A percentile compares a stretch with the other conserved stretches of the same genome.
Evolutionary conservation across 2,113 vertebrate species (phyloP).

Genomic region (Elephas maximus): DNA sequence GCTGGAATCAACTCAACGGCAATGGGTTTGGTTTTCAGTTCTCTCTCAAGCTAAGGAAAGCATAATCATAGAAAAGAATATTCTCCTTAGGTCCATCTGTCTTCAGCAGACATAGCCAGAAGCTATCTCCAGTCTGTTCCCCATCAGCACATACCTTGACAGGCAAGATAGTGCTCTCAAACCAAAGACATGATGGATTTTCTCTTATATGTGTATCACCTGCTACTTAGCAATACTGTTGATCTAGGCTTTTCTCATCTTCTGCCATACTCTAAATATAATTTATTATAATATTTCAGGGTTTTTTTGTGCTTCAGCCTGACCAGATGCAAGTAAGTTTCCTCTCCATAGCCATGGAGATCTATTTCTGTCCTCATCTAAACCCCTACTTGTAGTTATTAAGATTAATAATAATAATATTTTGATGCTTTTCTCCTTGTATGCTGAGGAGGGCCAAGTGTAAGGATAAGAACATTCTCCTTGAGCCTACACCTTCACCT

Average conservation of each 20-base stretch:
- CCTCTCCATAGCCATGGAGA: background rate
- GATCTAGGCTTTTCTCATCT: slow-evolving; percentile 12
- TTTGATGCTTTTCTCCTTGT: background rate
- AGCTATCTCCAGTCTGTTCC: background rate
- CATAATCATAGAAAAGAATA: slow-evolving; percentile 13
- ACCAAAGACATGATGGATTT: slow-evolving; percentile 38
- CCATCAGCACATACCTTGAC: background rate
- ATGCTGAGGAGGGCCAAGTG: background rate
- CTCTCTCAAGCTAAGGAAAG: slow-evolving; percentile 34
- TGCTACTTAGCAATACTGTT: slow-evolving; percentile 49
- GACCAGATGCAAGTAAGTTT: slow-evolving; percentile 97
- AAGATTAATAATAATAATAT: background rate
- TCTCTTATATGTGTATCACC: slow-evolving; percentile 1
- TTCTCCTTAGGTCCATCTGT: background rate
- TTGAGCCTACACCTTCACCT: background rate
- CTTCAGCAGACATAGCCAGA: background rate
- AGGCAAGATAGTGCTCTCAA: background rate
- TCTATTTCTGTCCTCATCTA: background rate
- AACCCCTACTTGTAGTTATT: background rate
- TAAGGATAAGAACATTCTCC: slow-evolving; percentile 30
- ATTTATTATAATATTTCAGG: slow-evolving; percentile 89
- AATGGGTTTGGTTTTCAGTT: background rate
- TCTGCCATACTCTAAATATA: slow-evolving; percentile 33
- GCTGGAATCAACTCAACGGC: no score
- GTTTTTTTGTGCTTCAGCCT: slow-evolving; percentile 92